Percentiles rank a stretch among this genome's conserved stretches.
Evolutionary conservation across 2,797 vertebrate species (phyloP).

Genomic region (Perdix hodgsoniae): DNA sequence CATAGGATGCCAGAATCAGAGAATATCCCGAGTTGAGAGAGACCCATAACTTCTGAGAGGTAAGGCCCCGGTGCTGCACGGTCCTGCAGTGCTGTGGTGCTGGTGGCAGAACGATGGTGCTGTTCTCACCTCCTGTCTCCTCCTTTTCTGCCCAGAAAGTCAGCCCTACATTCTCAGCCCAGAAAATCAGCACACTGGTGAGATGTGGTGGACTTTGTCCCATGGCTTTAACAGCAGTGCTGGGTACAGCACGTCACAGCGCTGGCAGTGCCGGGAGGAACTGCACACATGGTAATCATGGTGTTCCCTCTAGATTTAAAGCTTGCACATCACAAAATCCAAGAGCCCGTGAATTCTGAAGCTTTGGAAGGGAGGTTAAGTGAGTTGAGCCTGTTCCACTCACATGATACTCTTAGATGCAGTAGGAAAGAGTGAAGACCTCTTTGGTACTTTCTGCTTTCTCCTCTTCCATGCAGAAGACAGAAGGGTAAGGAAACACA

Average conservation of each 20-base stretch:
- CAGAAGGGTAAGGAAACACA: not conserved
- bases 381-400: not conserved
- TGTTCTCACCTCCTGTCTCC: not conserved
- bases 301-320: not conserved
- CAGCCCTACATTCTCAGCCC: not conserved
- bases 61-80: not conserved
- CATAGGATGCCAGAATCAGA: not conserved
- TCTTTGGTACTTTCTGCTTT: not conserved
- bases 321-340: not conserved
- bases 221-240: rapidly evolving
- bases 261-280: not conserved
- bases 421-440: not conserved
- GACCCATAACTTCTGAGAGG: too few relatives aligned
- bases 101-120: not conserved
- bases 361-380: not conserved
- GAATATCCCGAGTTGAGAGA: not conserved
- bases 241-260: not conserved
- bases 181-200: rapidly evolving
- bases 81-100: not conserved
- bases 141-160: rapidly evolving
- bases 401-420: not conserved
- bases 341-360: not conserved
- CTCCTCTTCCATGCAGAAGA: not conserved
- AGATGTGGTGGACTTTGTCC: not conserved
- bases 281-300: not conserved